Conservation (phyloP, 2,113 vertebrate species). For the Percina caprodes region DNA sequence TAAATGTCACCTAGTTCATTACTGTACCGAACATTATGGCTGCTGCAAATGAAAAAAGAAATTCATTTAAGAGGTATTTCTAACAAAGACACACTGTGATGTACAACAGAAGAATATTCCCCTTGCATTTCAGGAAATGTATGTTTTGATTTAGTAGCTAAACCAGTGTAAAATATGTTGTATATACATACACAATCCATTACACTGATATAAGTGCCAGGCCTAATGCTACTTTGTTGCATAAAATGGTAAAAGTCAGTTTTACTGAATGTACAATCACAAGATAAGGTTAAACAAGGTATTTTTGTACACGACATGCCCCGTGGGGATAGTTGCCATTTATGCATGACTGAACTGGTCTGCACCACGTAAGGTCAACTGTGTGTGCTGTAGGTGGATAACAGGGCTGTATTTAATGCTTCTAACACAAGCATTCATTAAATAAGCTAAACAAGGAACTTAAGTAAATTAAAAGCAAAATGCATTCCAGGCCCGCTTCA, state of each 20-base stretch:
- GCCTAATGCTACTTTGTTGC: constrained; percentile 18
- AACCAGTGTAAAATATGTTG: background rate
- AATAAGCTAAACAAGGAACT: constrained; percentile 55
- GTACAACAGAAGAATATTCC: constrained; percentile 19
- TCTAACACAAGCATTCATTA: constrained; percentile 58
- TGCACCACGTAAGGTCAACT: constrained; percentile 62
- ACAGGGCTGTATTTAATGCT: constrained; percentile 45
- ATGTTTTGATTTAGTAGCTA: constrained; percentile 3
- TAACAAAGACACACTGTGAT: constrained; percentile 21
- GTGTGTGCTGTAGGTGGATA: constrained; percentile 60
- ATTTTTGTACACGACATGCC: constrained; percentile 63
- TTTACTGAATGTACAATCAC: constrained; percentile 53
- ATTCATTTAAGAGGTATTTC: constrained; percentile 29
- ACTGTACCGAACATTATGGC: constrained; percentile 45
- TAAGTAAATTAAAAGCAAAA: constrained; percentile 56
- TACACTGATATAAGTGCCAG: constrained; percentile 7
- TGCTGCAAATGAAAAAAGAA: constrained; percentile 57
- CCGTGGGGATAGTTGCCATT: constrained; percentile 74
- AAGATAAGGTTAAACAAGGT: constrained; percentile 70
- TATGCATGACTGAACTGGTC: constrained; percentile 74
- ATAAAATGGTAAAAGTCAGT: constrained; percentile 50
- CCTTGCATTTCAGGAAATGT: background rate
- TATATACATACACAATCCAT: background rate
- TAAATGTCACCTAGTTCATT: constrained; percentile 80
- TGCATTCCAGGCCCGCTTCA: constrained; percentile 29